These are phyloP conservation scores for Raillietiella orientalis DNA, from an alignment of 2,888 invertebrate species.

Conservation along the genomic window DNA sequence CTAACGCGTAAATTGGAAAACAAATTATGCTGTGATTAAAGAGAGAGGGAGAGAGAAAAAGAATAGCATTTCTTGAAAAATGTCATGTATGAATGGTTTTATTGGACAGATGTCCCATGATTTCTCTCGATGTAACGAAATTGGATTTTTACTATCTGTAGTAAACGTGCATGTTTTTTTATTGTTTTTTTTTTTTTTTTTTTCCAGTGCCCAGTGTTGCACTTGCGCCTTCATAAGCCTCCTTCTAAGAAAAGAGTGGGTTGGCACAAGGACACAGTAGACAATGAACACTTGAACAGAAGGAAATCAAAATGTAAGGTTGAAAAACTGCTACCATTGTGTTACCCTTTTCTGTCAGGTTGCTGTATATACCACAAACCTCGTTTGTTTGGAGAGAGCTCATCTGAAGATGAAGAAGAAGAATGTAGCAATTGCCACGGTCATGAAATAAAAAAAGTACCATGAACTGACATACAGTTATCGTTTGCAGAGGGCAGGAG, in stretches of 20 bases:
- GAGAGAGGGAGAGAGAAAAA: too few relatives aligned
- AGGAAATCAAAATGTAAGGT: slow-evolving; percentile 87
- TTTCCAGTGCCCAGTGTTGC: slow-evolving; percentile 22
- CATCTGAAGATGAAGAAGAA: slow-evolving; percentile 35
- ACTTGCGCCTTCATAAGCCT: slow-evolving; percentile 30
- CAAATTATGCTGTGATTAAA: too few relatives aligned
- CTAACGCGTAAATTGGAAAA: too few relatives aligned
- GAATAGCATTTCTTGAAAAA: too few relatives aligned
- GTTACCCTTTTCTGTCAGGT: slow-evolving; percentile 19
- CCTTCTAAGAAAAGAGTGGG: slow-evolving; percentile 41
- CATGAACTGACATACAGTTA: too few relatives aligned
- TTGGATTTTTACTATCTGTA: too few relatives aligned
- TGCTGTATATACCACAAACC: slow-evolving; percentile 84
- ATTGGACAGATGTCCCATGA: too few relatives aligned
- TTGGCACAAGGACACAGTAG: slow-evolving; percentile 67
- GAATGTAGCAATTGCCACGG: slow-evolving; percentile 66
- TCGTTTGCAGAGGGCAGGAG: neutral
- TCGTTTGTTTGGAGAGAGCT: slow-evolving; percentile 56
- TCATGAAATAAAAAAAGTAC: slow-evolving; percentile 28
- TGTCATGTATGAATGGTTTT: too few relatives aligned
- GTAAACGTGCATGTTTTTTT: too few relatives aligned
- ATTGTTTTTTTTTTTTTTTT: slow-evolving; percentile 5
- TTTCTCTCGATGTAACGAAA: too few relatives aligned
- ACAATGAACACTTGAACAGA: slow-evolving; percentile 77
- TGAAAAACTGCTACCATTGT: neutral